phyloP scores from a whole-genome alignment of 2,113 vertebrate genomes.

The Pungitius pungitius region DNA sequence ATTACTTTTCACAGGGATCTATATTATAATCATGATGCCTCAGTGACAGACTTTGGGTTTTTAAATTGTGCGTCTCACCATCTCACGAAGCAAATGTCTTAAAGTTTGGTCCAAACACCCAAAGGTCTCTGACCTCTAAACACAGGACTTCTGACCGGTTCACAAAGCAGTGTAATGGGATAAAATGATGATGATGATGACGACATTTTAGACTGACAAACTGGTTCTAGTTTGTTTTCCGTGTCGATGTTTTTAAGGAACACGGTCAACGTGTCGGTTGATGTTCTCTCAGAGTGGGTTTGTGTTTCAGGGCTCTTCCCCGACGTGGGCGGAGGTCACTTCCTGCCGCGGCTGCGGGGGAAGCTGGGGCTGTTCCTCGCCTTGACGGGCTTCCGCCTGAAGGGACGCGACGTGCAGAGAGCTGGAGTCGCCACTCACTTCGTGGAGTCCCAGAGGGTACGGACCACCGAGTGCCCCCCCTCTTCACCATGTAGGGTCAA shows the following conservation, averaged over 20 bases:
- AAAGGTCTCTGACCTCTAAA: neutral
- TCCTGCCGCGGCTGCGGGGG: constrained; percentile 91
- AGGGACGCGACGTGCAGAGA: constrained; percentile 89
- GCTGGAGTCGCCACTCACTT: constrained; percentile 95
- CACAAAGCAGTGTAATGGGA: neutral
- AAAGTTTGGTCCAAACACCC: neutral
- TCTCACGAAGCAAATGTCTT: too few relatives aligned
- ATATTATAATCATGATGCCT: neutral
- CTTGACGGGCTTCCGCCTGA: constrained; percentile 91
- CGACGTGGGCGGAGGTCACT: constrained; percentile 95
- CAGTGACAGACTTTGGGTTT: neutral
- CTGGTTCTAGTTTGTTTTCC: neutral
- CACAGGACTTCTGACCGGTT: neutral
- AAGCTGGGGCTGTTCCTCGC: constrained; percentile 90
- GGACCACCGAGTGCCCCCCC: too few relatives aligned
- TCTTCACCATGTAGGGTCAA: too few relatives aligned
- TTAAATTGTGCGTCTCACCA: neutral
- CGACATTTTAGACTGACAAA: neutral
- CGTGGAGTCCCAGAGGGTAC: constrained; percentile 90
- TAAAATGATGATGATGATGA: neutral
- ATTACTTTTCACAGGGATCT: neutral
- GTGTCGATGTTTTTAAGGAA: neutral
- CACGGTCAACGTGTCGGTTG: neutral
- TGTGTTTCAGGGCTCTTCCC: constrained; percentile 98
- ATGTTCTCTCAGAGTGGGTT: too few relatives aligned